Evolutionary conservation across 2,888 invertebrate genomes (phyloP).

Genomic region (Trimorus sp.): DNA sequence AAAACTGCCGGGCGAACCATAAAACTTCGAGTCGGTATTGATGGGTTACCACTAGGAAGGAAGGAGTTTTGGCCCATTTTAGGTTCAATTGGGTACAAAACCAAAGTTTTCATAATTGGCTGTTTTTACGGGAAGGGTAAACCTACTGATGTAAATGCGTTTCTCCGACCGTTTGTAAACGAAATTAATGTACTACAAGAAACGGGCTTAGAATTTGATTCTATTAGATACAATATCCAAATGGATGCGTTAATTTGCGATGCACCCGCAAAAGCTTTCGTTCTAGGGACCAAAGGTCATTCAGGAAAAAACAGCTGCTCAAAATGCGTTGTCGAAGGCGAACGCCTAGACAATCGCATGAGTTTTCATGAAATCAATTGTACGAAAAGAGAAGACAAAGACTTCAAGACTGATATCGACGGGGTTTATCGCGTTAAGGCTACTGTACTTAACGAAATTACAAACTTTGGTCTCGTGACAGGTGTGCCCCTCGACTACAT

Average conservation of each 20-base stretch:
- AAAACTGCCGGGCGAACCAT: too few species aligned
- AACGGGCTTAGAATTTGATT: too few species aligned
- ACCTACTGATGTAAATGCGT: too few species aligned
- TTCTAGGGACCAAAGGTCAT: constrained; percentile 26
- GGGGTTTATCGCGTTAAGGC: constrained; percentile 21
- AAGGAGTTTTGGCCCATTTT: too few species aligned
- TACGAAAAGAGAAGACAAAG: constrained; percentile 35
- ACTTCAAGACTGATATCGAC: constrained; percentile 37
- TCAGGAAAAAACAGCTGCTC: constrained; percentile 13
- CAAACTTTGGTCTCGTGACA: neutral
- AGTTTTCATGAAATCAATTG: constrained; percentile 21
- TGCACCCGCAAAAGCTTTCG: constrained; percentile 32
- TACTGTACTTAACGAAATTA: neutral
- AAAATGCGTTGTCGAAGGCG: constrained; percentile 2
- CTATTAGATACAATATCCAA: too few species aligned
- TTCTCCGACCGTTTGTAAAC: too few species aligned
- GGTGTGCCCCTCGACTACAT: constrained; percentile 15
- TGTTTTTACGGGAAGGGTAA: too few species aligned
- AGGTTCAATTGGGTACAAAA: too few species aligned
- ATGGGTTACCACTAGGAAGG: too few species aligned
- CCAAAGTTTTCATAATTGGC: too few species aligned
- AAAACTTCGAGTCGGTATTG: too few species aligned
- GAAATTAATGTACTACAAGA: too few species aligned
- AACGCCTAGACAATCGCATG: constrained; percentile 42
- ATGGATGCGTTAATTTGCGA: neutral